These are phyloP conservation scores for Odocoileus virginianus DNA, from an alignment of 2,113 vertebrate genomes.

Conservation along the genomic window DNA sequence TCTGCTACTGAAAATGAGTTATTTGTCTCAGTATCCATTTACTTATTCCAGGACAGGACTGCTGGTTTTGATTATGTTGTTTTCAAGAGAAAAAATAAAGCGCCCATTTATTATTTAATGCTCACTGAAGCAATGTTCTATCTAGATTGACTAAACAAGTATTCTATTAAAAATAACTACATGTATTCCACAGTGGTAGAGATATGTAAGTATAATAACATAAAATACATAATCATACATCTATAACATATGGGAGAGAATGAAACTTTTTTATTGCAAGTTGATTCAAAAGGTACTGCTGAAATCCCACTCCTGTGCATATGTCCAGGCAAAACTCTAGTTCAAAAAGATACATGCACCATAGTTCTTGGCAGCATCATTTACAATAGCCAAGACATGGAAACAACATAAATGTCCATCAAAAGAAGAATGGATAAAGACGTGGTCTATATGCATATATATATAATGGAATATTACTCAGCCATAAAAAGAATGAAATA, in stretches of 20 bases:
- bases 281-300: background rate
- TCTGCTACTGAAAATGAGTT: background rate
- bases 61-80: background rate
- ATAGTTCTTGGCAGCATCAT: background rate
- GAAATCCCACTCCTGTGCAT: background rate
- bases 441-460: background rate
- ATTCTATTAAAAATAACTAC: constrained; percentile 14
- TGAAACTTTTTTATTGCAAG: background rate
- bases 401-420: background rate
- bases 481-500: background rate
- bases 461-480: background rate
- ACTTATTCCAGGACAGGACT: background rate
- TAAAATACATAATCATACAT: background rate
- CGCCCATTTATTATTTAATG: background rate
- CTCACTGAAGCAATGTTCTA: background rate
- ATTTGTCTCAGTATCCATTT: background rate
- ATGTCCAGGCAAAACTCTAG: background rate
- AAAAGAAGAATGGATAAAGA: background rate
- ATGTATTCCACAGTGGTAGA: background rate
- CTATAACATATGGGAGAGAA: background rate
- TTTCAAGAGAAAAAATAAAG: constrained; percentile 4
- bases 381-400: background rate
- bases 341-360: background rate
- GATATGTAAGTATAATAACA: background rate
- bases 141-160: background rate